Base-by-base conservation (phyloP, 2,797 vertebrate genomes). In the Dromococcyx pavoninus region DNA sequence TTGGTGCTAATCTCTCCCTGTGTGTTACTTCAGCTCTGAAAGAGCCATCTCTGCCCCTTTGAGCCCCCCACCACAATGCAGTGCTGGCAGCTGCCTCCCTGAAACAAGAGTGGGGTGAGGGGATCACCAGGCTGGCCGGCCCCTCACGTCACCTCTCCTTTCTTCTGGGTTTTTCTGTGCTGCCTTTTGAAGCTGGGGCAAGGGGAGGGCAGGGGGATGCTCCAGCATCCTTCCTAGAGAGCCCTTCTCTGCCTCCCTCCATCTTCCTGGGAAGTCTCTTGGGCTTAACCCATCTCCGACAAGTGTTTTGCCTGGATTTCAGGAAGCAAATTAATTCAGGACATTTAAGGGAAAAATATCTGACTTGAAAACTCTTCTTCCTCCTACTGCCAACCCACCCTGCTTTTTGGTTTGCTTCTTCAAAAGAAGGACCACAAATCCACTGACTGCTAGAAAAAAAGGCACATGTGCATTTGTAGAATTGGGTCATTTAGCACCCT, bases 141-240 rank as follows among this genome's bases (percentile, higher is more conserved):
- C 62, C 46, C 28, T 76, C 0, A 0, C 0, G 0, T 48, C 0
- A 0, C 54, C 44, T 88, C 62, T 39, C 23, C 27, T 91, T 93
- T 91, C 73, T 91, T 23, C n/a, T 8, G 2, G 8, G 3, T 30
- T 65, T 73, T 75, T 39, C 18, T 89, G 11, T 71, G 25, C n/a
- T 44, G 66, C 46, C 58, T 65, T 86, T 78, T 92, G 35, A 81
- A 93, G 24, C 62, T 2, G 3, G 17, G 60, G 32, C n/a, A 32
- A 0, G 0, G 15, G 22, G 39, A 82, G 43, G 44, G 72, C 76
- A 74, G 61, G 48, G 35, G 17, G 37, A 56, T 85, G 67, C 56
- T 27, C 35, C 64, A 81, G 56, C 46, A 82, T 89, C 71, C 89
- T 94, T 91, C 74, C 72, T 22, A 32, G 54, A 66, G 33, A 87